Conservation (phyloP, 2,113 vertebrate species). For the Dryoscopus gambensis region DNA sequence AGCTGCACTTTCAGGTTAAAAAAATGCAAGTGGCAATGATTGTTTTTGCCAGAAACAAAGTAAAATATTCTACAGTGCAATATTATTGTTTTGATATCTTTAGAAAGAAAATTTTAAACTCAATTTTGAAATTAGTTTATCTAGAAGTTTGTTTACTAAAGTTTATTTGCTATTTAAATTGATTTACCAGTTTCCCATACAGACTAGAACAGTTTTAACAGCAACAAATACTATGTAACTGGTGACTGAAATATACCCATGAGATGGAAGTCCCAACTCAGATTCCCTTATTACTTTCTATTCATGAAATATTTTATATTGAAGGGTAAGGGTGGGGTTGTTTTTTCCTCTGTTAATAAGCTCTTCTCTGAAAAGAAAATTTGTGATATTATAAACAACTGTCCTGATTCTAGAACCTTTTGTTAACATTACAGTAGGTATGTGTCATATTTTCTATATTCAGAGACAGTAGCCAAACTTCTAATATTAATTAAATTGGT, state of each 20-base stretch:
- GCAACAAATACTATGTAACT: neutral
- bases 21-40: neutral
- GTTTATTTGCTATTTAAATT: neutral
- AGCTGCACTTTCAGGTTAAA: neutral
- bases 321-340: fast-evolving
- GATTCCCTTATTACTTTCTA: neutral
- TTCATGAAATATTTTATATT: neutral
- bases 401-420: neutral
- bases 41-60: neutral
- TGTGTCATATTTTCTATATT: neutral
- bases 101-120: neutral
- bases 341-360: neutral
- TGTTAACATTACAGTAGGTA: neutral
- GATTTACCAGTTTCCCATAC: neutral
- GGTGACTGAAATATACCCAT: neutral
- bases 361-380: neutral
- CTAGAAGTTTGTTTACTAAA: neutral
- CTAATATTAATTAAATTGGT: slow-evolving; percentile 1
- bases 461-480: neutral
- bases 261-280: neutral
- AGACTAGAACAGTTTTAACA: neutral
- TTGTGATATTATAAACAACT: neutral
- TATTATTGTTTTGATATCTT: neutral
- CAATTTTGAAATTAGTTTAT: neutral
- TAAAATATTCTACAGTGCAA: neutral